Evolutionary conservation across 2,888 invertebrate genomes (phyloP).

Genomic region (Caenorhabditis panamensis): DNA sequence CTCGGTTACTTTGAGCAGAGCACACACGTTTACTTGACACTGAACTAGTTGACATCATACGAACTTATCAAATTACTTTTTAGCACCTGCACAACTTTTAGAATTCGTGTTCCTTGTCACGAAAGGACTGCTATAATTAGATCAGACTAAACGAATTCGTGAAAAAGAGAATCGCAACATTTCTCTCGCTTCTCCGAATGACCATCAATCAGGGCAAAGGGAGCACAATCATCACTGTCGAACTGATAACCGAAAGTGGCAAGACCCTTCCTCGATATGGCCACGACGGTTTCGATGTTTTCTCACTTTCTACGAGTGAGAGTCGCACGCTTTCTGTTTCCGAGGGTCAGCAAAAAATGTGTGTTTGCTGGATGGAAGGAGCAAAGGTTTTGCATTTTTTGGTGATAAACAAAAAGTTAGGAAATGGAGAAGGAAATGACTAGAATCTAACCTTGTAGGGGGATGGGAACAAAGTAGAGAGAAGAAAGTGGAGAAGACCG

Average conservation of each 20-base stretch:
- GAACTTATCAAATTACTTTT: conserved; percentile 24
- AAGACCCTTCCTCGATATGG: conserved; percentile 17
- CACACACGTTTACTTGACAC: background rate
- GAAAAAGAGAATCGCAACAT: background rate
- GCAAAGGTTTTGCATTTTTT: background rate
- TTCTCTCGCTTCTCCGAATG: conserved; percentile 11
- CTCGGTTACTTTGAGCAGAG: background rate
- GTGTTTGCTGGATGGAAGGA: background rate
- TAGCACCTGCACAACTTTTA: conserved; percentile 10
- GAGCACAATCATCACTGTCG: conserved; percentile 8
- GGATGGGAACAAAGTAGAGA: conserved; percentile 4
- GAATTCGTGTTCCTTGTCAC: conserved; percentile 24
- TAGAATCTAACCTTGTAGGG: background rate
- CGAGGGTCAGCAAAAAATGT: conserved; percentile 28
- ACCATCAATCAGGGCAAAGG: conserved; percentile 37
- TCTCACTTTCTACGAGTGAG: conserved; percentile 21
- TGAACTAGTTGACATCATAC: background rate
- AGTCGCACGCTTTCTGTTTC: conserved; percentile 21
- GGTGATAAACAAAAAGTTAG: conserved; percentile 15
- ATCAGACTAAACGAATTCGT: conserved; percentile 37
- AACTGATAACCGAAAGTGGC: conserved; percentile 35
- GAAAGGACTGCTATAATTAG: conserved; percentile 16
- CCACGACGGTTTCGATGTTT: conserved; percentile 5
- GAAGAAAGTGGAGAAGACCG: background rate
- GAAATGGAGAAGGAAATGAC: background rate